Evolutionary conservation across 2,888 invertebrate species (phyloP).

Genomic region (Carabus problematicus): DNA sequence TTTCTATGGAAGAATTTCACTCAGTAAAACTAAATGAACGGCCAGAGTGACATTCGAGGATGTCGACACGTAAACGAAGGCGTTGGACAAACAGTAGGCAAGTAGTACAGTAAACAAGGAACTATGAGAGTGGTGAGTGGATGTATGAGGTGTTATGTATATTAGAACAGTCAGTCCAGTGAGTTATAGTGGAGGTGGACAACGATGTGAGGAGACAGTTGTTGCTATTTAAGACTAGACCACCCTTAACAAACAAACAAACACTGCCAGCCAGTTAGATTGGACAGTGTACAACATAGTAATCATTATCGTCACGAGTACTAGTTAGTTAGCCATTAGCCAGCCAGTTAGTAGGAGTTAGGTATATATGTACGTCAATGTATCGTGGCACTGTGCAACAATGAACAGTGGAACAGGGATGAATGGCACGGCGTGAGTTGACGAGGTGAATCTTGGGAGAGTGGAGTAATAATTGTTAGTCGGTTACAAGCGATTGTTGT

Average conservation of each 20-base stretch:
- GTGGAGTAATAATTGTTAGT: too few relatives aligned
- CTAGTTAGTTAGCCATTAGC: too few relatives aligned
- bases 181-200: too few relatives aligned
- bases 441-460: too few relatives aligned
- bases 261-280: neutral
- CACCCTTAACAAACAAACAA: slow-evolving; percentile 13
- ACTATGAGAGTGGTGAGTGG: slow-evolving; percentile 17
- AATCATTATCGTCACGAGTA: neutral
- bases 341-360: neutral
- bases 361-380: slow-evolving; percentile 5
- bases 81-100: too few relatives aligned
- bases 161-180: too few relatives aligned
- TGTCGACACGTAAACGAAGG: too few relatives aligned
- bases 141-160: neutral
- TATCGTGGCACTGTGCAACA: slow-evolving; percentile 29
- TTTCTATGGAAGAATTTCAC: too few relatives aligned
- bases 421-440: too few relatives aligned
- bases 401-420: slow-evolving; percentile 3
- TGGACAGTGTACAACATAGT: neutral
- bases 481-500: slow-evolving; percentile 25
- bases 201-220: slow-evolving; percentile 16
- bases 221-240: slow-evolving; percentile 28
- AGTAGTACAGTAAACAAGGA: neutral
- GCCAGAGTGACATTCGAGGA: too few relatives aligned
- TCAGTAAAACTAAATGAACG: too few relatives aligned